These are phyloP conservation scores for Drosophila takahashii DNA, from an alignment of 1,140 invertebrate species.

Conservation along the genomic window DNA sequence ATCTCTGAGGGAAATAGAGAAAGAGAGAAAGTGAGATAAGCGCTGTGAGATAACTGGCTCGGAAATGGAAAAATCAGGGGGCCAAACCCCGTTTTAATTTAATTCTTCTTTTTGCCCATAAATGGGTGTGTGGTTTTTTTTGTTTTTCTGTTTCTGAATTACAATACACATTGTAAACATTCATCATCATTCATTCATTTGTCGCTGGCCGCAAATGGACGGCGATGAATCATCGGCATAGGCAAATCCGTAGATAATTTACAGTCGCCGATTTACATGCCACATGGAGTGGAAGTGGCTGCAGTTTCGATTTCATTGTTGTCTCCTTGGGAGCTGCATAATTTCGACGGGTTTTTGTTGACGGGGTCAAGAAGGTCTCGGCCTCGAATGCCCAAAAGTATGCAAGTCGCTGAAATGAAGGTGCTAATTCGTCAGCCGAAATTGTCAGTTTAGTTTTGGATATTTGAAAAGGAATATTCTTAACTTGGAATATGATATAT, in stretches of 20 bases:
- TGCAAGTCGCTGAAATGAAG: conserved; percentile 23
- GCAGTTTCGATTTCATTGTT: not conserved
- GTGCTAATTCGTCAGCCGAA: no score
- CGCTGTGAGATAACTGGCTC: conserved; percentile 20
- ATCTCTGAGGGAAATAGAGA: conserved; percentile 7
- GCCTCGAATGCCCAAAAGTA: conserved; percentile 61
- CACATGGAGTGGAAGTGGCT: conserved; percentile 1
- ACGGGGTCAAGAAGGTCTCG: conserved; percentile 18
- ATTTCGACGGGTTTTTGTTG: not conserved
- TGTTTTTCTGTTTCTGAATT: conserved; percentile 21
- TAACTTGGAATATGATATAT: no score
- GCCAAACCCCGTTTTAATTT: conserved; percentile 52
- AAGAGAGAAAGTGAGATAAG: conserved; percentile 21
- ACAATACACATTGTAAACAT: conserved; percentile 26
- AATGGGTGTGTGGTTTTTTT: not conserved
- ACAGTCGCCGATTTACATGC: conserved; percentile 34
- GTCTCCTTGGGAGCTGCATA: conserved; percentile 12
- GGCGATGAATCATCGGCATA: conserved; percentile 54
- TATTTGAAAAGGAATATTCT: no score
- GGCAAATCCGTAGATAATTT: conserved; percentile 45
- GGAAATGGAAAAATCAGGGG: conserved; percentile 19
- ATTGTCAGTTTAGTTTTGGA: not conserved
- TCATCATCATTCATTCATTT: conserved; percentile 37
- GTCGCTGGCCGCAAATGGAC: conserved; percentile 27
- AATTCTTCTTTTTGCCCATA: conserved; percentile 2